These are phyloP conservation scores for Sternotherus odoratus DNA, from an alignment of 2,797 vertebrate species.

Conservation along the genomic window DNA sequence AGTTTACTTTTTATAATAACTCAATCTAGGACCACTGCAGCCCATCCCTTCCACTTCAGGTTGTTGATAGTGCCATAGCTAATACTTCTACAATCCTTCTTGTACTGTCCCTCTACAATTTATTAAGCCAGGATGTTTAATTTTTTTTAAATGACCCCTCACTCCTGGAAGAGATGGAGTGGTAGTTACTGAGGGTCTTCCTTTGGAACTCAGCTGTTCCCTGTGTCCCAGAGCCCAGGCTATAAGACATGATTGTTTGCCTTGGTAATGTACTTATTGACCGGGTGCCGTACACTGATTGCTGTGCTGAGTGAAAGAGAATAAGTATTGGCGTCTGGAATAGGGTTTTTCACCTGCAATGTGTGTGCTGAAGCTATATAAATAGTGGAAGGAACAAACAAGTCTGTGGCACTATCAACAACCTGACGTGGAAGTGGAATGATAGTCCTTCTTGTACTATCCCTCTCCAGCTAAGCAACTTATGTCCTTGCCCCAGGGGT, in stretches of 20 bases:
- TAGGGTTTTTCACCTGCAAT: not conserved
- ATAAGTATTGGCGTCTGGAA: not conserved
- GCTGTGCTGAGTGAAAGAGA: not conserved
- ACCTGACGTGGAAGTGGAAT: too few species aligned
- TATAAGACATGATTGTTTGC: not conserved
- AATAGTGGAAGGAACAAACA: not conserved
- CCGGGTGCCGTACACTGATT: not conserved
- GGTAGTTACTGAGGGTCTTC: not conserved
- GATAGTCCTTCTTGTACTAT: too few species aligned
- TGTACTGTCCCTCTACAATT: rapidly evolving
- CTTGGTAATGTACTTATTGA: not conserved
- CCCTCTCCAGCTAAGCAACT: too few species aligned
- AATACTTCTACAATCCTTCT: not conserved
- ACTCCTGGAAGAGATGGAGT: not conserved
- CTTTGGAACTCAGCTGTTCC: not conserved
- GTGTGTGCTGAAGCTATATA: not conserved
- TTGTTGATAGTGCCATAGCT: not conserved
- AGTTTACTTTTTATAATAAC: not conserved
- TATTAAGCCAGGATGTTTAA: not conserved
- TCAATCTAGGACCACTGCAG: not conserved
- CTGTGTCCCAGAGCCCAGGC: not conserved
- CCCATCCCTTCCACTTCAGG: not conserved
- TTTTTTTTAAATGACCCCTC: not conserved
- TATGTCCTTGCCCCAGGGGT: too few species aligned
- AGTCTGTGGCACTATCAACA: too few species aligned